Percentiles rank a stretch among this genome's conserved stretches.
Evolutionary conservation across 1,140 invertebrate species (phyloP).

Genomic region (Aethina tumida): DNA sequence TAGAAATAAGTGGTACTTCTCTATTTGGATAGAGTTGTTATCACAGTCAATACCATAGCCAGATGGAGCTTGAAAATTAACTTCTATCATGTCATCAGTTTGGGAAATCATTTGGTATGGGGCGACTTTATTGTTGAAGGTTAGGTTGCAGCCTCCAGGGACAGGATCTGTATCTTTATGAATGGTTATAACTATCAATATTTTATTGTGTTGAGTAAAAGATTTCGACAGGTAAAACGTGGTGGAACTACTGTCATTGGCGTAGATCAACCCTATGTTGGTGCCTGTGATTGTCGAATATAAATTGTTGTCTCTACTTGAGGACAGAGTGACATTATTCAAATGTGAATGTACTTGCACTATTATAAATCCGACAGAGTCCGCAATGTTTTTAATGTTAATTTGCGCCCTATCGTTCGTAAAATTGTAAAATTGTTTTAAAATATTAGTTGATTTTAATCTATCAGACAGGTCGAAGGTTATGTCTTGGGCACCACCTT

Average conservation of each 20-base stretch:
- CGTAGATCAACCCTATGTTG: conserved; percentile 52
- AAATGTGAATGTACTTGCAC: conserved; percentile 56
- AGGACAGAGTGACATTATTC: conserved; percentile 50
- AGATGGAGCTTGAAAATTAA: conserved; percentile 50
- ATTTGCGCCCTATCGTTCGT: conserved; percentile 27
- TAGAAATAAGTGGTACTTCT: conserved; percentile 56
- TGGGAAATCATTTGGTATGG: conserved; percentile 50
- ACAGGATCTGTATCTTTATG: conserved; percentile 51
- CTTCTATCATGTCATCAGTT: conserved; percentile 41
- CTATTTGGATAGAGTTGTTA: conserved; percentile 36
- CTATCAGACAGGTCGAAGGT: too few species aligned
- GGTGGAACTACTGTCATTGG: conserved; percentile 11
- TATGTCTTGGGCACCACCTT: too few species aligned
- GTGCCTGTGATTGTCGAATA: conserved; percentile 39
- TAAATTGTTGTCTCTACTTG: conserved; percentile 25
- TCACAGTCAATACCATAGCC: conserved; percentile 30
- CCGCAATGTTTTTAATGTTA: conserved; percentile 40
- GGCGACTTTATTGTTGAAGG: conserved; percentile 50
- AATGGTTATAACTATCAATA: background rate
- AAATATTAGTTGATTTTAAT: too few species aligned
- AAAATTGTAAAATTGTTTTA: conserved; percentile 5
- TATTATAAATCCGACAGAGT: conserved; percentile 46
- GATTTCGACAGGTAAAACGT: conserved; percentile 41
- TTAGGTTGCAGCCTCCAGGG: conserved; percentile 69
- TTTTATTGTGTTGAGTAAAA: conserved; percentile 38